A percentile compares a stretch with the other conserved stretches of the same genome.
These are phyloP conservation scores for Lerista edwardsae DNA, from an alignment of 2,797 vertebrate genomes.

Conservation along the genomic window DNA sequence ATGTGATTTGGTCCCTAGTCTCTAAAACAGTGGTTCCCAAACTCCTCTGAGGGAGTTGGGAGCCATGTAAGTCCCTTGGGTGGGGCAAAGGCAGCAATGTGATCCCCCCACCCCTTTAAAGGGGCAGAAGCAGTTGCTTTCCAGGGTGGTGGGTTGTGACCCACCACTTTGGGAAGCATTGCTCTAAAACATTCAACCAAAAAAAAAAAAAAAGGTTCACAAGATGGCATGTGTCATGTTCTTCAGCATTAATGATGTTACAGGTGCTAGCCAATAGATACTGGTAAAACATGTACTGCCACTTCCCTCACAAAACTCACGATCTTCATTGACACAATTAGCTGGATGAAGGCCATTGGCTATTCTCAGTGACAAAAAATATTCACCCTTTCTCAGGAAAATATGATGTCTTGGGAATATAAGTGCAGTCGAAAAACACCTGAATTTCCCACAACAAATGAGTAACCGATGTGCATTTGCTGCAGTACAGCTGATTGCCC, in stretches of 20 bases:
- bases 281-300: not conserved
- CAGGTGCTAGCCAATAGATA: not conserved
- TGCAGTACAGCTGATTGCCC: not conserved
- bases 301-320: not conserved
- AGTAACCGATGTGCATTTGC: not conserved
- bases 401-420: too few relatives aligned
- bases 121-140: too few relatives aligned
- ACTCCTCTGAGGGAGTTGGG: too few relatives aligned
- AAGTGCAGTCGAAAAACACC: not conserved
- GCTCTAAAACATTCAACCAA: too few relatives aligned
- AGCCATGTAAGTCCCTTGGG: too few relatives aligned
- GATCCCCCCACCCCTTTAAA: too few relatives aligned
- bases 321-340: not conserved
- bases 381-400: not conserved
- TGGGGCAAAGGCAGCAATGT: too few relatives aligned
- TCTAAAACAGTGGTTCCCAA: too few relatives aligned
- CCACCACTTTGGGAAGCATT: too few relatives aligned
- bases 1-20: too few relatives aligned
- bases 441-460: not conserved
- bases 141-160: too few relatives aligned
- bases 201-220: too few relatives aligned
- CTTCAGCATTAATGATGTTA: not conserved
- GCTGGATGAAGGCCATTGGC: not conserved
- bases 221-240: not conserved
- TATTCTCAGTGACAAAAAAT: not conserved